Percentiles rank a stretch among this genome's conserved stretches.
Evolutionary conservation across 2,797 vertebrate species (phyloP).

Genomic region (Denticeps clupeoides): DNA sequence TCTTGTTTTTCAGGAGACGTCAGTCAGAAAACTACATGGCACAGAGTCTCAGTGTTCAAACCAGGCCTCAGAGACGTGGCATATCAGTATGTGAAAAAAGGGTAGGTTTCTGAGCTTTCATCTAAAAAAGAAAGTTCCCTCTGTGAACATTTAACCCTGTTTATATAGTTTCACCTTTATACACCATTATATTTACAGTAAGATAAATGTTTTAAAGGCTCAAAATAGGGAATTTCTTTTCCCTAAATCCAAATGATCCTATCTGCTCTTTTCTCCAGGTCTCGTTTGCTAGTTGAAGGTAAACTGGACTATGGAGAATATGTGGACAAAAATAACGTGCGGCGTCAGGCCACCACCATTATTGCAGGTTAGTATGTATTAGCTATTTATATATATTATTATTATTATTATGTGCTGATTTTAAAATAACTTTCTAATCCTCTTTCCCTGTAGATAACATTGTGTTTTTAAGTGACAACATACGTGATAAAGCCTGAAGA

Average conservation of each 20-base stretch:
- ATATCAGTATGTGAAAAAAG: conserved; percentile 89
- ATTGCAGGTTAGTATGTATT: conserved; percentile 59
- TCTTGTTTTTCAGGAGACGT: conserved; percentile 70
- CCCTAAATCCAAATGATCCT: no score
- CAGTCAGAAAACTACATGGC: conserved; percentile 96
- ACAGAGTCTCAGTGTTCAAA: conserved; percentile 89
- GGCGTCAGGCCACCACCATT: conserved; percentile 88
- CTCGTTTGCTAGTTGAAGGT: conserved; percentile 82
- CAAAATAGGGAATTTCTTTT: not conserved
- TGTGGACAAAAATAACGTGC: conserved; percentile 85
- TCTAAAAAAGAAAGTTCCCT: no score
- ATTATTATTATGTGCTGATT: no score
- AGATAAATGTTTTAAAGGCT: no score
- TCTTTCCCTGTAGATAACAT: conserved; percentile 77
- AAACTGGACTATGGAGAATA: conserved; percentile 97
- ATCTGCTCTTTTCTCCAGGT: conserved; percentile 40
- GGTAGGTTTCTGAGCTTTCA: conserved; percentile 65
- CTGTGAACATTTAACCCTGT: no score
- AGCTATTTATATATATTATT: not conserved
- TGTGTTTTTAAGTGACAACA: conserved; percentile 78
- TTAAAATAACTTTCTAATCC: not conserved
- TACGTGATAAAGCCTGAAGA: conserved; percentile 62
- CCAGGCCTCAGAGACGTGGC: conserved; percentile 90
- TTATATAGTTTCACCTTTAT: no score
- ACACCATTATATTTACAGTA: no score